Percentiles rank a stretch among this genome's conserved stretches.
phyloP scores from a whole-genome alignment of 2,888 invertebrate species.

The Ctenicera cuprea region DNA sequence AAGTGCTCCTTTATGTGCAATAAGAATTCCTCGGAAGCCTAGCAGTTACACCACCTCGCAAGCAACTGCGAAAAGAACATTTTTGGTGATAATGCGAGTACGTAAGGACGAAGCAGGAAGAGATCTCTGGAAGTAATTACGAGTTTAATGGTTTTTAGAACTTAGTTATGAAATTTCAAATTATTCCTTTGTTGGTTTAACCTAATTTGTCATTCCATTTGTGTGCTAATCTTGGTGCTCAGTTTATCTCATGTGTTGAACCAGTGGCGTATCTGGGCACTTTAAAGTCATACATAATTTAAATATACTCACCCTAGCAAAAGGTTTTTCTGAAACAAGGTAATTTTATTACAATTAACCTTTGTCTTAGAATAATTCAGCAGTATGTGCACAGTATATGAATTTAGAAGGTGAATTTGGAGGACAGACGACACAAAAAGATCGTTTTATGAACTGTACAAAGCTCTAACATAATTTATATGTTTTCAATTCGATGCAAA shows the following conservation, averaged over 20 bases:
- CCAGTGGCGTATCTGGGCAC: too few species aligned
- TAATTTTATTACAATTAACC: too few species aligned
- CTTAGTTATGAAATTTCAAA: constrained; percentile 15
- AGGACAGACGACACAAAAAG: too few species aligned
- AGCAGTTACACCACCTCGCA: constrained; percentile 24
- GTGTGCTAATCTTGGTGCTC: background rate
- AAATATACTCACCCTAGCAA: too few species aligned
- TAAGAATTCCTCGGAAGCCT: constrained; percentile 33
- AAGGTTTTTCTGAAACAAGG: too few species aligned
- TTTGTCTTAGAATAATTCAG: too few species aligned
- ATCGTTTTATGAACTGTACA: too few species aligned
- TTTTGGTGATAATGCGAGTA: background rate
- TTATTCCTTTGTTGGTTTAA: constrained; percentile 15
- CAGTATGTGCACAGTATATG: too few species aligned
- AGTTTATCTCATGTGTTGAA: background rate
- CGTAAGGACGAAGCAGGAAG: background rate
- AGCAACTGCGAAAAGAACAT: constrained; percentile 8
- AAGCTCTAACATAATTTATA: too few species aligned
- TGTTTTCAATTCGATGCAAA: too few species aligned
- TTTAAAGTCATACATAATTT: too few species aligned
- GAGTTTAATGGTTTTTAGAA: constrained; percentile 12
- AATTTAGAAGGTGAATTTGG: too few species aligned
- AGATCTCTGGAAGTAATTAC: constrained; percentile 4
- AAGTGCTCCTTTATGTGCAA: constrained; percentile 45
- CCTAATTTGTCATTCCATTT: constrained; percentile 13